Percentiles rank a stretch among this genome's conserved stretches.
Evolutionary conservation across 2,797 vertebrate species (phyloP).

Genomic region (Hyperoplus immaculatus): DNA sequence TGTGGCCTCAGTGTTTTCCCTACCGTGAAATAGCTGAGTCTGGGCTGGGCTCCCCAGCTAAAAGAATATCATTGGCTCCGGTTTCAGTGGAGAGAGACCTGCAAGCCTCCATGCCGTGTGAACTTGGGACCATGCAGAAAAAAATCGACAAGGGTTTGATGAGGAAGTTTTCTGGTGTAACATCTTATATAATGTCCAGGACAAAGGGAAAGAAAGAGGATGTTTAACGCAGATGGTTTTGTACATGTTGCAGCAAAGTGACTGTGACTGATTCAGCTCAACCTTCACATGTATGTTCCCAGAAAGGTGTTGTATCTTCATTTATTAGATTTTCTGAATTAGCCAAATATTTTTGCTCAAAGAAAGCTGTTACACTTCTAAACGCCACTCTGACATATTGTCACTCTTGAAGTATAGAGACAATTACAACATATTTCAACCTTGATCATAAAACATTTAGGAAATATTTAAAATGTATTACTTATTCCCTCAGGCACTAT

Average conservation of each 20-base stretch:
- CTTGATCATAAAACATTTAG: too few relatives aligned
- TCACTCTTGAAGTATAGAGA: too few relatives aligned
- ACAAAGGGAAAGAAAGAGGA: background rate
- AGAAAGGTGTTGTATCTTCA: background rate
- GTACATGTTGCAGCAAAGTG: background rate
- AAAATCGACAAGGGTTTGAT: background rate
- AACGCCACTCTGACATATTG: too few relatives aligned
- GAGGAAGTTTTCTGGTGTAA: constrained; percentile 1
- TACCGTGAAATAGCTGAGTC: constrained; percentile 65
- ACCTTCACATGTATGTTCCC: background rate
- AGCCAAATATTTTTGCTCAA: background rate
- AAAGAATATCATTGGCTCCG: constrained; percentile 56
- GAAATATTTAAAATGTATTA: too few relatives aligned
- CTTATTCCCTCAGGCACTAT: too few relatives aligned
- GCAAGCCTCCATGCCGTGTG: constrained; percentile 26
- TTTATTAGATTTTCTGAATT: background rate
- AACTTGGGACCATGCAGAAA: background rate
- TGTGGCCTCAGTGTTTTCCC: constrained; percentile 52
- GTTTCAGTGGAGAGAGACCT: constrained; percentile 48
- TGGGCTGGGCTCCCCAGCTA: constrained; percentile 38
- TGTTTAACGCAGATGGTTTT: background rate
- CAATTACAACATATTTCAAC: too few relatives aligned
- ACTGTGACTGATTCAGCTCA: constrained; percentile 18
- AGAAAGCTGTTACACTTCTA: too few relatives aligned
- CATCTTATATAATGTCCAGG: background rate